Evolutionary conservation across 2,113 vertebrate species (phyloP).

Genomic region (Porphyrio hochstetteri): DNA sequence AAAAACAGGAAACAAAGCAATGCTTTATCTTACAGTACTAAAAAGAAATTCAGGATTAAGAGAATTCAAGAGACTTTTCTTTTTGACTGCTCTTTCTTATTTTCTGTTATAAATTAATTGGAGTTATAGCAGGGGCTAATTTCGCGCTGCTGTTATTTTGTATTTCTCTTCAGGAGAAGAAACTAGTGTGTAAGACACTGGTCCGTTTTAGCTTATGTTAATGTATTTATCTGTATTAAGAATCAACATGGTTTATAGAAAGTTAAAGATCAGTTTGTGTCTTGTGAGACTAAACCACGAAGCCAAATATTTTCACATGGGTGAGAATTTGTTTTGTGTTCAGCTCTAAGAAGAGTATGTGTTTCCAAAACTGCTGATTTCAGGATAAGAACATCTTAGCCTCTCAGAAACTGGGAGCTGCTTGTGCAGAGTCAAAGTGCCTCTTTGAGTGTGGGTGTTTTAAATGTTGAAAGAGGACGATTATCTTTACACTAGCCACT

Average conservation of each 20-base stretch:
- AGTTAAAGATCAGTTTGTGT: not conserved
- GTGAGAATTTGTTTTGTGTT: not conserved
- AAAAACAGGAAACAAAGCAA: not conserved
- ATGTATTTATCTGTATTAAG: not conserved
- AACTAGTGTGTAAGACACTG: not conserved
- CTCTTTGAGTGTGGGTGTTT: not conserved
- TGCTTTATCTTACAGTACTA: not conserved
- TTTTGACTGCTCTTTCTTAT: not conserved
- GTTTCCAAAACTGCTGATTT: not conserved
- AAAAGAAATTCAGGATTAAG: not conserved
- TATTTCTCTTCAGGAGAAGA: not conserved
- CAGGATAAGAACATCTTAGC: not conserved
- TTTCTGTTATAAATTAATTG: not conserved
- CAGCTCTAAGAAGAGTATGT: not conserved
- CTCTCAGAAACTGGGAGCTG: not conserved
- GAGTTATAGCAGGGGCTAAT: not conserved
- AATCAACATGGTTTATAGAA: not conserved
- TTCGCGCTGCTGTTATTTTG: not conserved
- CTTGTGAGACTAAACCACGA: not conserved
- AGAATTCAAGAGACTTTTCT: not conserved
- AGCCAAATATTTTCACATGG: not conserved
- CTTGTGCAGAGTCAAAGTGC: not conserved
- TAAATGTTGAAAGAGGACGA: not conserved
- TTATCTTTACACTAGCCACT: not conserved
- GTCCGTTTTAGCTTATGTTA: not conserved